A percentile compares a stretch with the other conserved stretches of the same genome.
Conservation (phyloP, 2,113 vertebrate species). For the Cyanoderma ruficeps region DNA sequence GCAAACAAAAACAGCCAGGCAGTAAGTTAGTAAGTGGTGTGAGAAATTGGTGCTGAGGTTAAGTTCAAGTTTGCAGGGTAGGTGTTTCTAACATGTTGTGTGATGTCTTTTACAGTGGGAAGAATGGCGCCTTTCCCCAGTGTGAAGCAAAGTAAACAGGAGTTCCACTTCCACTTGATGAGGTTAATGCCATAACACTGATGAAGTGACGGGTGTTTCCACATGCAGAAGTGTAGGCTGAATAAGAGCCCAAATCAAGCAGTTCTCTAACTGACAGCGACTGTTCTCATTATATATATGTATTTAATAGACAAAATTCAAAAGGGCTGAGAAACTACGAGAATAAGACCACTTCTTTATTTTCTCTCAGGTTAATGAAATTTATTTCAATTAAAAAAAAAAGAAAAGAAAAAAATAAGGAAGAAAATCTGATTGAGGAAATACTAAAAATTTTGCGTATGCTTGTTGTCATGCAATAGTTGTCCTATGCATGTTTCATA, state of each 20-base stretch:
- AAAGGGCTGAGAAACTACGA: not conserved
- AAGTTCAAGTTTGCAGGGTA: not conserved
- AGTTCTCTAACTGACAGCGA: not conserved
- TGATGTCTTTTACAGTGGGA: not conserved
- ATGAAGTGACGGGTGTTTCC: not conserved
- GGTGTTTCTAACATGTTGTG: not conserved
- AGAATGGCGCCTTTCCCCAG: not conserved
- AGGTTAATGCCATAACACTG: not conserved
- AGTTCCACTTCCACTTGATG: not conserved
- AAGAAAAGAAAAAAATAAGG: not conserved
- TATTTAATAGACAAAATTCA: not conserved
- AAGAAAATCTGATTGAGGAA: not conserved
- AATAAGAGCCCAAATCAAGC: not conserved
- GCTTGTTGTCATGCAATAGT: not conserved
- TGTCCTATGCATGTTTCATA: not conserved
- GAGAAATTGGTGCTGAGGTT: not conserved
- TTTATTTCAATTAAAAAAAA: not conserved
- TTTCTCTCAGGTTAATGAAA: not conserved
- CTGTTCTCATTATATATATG: accelerated
- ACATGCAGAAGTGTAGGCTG: not conserved
- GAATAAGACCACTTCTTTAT: not conserved
- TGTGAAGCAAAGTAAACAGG: not conserved
- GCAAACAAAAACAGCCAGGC: not conserved
- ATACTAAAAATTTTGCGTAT: not conserved
- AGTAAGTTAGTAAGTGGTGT: not conserved